Evolutionary conservation across 53 echinoderm and acorn worm genomes (phyloP), one percentile per base, ranked within the genome.

Genomic region (Actinopyga echinites): DNA sequence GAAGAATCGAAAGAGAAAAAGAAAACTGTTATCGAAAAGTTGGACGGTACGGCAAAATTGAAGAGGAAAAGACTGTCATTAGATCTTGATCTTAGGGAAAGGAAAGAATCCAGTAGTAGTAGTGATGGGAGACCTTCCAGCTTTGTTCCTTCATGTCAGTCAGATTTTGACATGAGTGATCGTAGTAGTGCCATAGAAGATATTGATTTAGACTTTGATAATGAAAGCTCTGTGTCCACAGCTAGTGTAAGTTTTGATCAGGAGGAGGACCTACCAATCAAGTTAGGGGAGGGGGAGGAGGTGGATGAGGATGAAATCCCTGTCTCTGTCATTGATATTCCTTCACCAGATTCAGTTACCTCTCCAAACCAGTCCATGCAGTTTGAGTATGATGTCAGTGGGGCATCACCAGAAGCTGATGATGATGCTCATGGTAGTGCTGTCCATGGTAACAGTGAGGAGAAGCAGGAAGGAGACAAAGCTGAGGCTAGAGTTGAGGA

Each of bases 271-370:
- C 49, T 15, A 1, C 2, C 49, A 49, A 62, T 20, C 63, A 9
- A 20, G 4, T 11, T 11, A 11, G 63, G 26, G 63, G 73, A 43
- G 49, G 84, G 35, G 13, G 56, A 38, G 32, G 34, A 60, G 17
- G 25, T 4, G 23, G 44, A 64, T 24, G 83, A 86, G 8, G 77
- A 82, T 71, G 86, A 89, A 25, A 74, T 85, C 56, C 94, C 94
- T 38, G 91, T 97, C 30, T 97, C 97, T 17, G 75, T 97, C 55
- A 94, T 94, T 31, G 97, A 96, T 77, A 64, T 91, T 5, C 88
- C 90, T 9, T 96, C 93, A n/a, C 91, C 91, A n/a, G 92, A 85
- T 60, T 73, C 75, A 30, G 29, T 52, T 15, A 19, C 77, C 4
- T 56, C 77, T 77, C 74, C 82, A 30, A 74, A 87, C 12, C 55